Percentiles rank a stretch among this genome's conserved stretches.
Evolutionary conservation across 2,113 vertebrate species (phyloP).

Genomic region (Ondatra zibethicus): DNA sequence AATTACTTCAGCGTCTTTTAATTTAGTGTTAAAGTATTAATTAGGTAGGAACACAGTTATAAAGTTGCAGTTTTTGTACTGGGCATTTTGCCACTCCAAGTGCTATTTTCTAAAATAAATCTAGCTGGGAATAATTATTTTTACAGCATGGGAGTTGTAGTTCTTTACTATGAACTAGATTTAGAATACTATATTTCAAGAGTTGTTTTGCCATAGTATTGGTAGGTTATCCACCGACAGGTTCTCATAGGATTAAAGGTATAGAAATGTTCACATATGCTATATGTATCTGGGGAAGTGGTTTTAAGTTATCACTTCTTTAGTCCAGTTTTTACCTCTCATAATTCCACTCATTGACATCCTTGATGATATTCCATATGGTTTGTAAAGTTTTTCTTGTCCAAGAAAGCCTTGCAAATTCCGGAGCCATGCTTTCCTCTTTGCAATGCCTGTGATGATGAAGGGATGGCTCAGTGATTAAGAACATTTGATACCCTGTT

Average conservation of each 20-base stretch:
- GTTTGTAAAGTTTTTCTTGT: neutral
- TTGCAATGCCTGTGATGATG: no score
- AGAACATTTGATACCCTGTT: neutral
- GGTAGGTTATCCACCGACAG: neutral
- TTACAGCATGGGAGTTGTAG: slow-evolving; percentile 1
- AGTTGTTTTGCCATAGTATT: slow-evolving; percentile 4
- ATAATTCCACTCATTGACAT: neutral
- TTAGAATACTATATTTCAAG: slow-evolving; percentile 45
- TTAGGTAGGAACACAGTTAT: slow-evolving; percentile 62
- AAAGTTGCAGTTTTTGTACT: slow-evolving; percentile 57
- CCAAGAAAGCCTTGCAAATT: neutral
- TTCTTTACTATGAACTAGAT: slow-evolving; percentile 58
- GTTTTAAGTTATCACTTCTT: neutral
- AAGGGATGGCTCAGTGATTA: neutral
- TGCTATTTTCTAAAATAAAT: slow-evolving; percentile 68
- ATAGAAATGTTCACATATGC: neutral
- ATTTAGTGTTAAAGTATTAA: slow-evolving; percentile 73
- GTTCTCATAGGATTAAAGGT: neutral
- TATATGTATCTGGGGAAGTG: neutral
- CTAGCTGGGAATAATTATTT: slow-evolving; percentile 59
- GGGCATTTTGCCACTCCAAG: slow-evolving; percentile 70
- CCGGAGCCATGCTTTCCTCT: accelerated
- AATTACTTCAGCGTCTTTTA: slow-evolving; percentile 71
- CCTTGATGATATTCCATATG: neutral
- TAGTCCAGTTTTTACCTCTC: neutral